Evolutionary conservation across 2,888 invertebrate species (phyloP).

Genomic region (Exocentrus adspersus): DNA sequence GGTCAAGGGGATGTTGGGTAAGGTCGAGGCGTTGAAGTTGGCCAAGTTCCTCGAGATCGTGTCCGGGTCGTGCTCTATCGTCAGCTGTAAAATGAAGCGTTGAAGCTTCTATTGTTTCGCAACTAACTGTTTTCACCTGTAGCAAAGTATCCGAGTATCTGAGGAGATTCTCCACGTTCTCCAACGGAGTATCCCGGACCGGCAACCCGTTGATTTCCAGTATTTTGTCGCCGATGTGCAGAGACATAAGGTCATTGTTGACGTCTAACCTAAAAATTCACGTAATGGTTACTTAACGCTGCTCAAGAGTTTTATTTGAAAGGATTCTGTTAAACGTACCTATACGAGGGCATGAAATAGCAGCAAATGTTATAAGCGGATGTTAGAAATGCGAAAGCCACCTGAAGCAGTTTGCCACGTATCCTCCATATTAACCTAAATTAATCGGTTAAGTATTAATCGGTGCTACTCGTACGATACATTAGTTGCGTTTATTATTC

Average conservation of each 20-base stretch:
- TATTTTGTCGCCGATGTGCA: constrained; percentile 93
- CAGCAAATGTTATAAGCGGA: constrained; percentile 77
- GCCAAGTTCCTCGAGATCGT: constrained; percentile 68
- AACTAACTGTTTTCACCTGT: constrained; percentile 71
- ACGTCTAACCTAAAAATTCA: constrained; percentile 78
- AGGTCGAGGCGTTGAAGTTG: constrained; percentile 41
- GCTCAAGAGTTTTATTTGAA: no score
- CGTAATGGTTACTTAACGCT: no score
- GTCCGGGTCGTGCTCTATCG: constrained; percentile 90
- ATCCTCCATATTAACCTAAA: constrained; percentile 71
- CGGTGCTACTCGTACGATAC: no score
- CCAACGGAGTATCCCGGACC: constrained; percentile 81
- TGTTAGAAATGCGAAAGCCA: constrained; percentile 76
- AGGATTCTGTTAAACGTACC: constrained; percentile 65
- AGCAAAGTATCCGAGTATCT: constrained; percentile 77
- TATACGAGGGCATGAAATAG: constrained; percentile 70
- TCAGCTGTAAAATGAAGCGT: constrained; percentile 79
- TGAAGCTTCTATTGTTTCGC: no score
- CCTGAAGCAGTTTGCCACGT: constrained; percentile 74
- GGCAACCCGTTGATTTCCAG: constrained; percentile 93
- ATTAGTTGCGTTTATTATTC: background rate
- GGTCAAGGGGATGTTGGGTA: constrained; percentile 57
- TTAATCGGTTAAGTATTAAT: background rate
- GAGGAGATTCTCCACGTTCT: constrained; percentile 80
- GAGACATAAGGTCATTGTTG: constrained; percentile 81